Evolutionary conservation across 2,888 invertebrate species (phyloP), one percentile per base, ranked within the genome.

Genomic region (Metallyticus violacea): DNA sequence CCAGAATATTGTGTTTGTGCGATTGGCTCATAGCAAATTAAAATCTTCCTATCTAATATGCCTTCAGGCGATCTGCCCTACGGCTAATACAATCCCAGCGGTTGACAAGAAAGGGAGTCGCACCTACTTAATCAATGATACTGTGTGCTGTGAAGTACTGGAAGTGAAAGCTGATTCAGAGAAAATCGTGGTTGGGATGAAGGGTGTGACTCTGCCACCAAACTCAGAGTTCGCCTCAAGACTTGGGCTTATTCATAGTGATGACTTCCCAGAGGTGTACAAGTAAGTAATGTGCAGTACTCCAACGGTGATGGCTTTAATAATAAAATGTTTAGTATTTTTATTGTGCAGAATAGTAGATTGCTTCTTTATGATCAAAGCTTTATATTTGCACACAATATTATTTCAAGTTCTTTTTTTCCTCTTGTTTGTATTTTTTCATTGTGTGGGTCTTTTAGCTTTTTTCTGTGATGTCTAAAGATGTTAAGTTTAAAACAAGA

Each of bases 151-250:
- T 92, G 97, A 97, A 93, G 96, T 97, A 85, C 94, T 97, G 90
- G 97, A 97, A 93, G 96, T 97, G 88, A 96, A 96, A 91, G 95
- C 96, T 81, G 97, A 97, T 91, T 95, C 96, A 86, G 97, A 97
- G 93, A 97, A 97, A 93, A 95, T 97, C 93, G 95, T 96, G 90
- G 95, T 96, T 91, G 97, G 97, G 91, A 97, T 97, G 96, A 96
- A 97, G 92, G 96, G 96, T 88, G 93, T 95, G 89, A 94, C 96
- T 89, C 93, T 95, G 90, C 93, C 94, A 88, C 93, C 95, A 28
- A 95, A 95, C 90, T 95, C 96, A 87, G 94, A 94, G 89, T 94
- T 95, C 90, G 95, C 95, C 91, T 94, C 96, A 88, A 94, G 96
- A 88, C 94, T 97, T 89, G 98, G 98, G 89, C 94, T 97, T 87